These are phyloP conservation scores for Sebastes taczanowskii DNA, from an alignment of 2,797 vertebrate genomes.

Conservation along the genomic window DNA sequence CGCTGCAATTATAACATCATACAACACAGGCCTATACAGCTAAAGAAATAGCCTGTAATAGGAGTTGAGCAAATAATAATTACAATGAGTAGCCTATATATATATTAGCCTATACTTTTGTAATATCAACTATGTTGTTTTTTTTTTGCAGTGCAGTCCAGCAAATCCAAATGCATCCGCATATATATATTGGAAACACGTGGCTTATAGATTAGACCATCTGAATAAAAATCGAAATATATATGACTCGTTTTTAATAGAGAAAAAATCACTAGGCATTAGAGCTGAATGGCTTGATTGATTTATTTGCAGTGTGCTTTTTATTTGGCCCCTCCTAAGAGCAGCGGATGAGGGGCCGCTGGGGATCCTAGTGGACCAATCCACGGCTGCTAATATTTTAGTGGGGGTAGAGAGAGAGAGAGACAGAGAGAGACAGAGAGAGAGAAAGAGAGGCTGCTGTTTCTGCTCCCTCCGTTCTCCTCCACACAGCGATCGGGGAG, in stretches of 20 bases:
- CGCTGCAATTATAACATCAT: background rate
- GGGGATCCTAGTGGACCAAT: conserved; percentile 76
- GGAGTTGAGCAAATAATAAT: too few species aligned
- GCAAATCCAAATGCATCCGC: background rate
- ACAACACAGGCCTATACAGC: background rate
- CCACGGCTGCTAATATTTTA: conserved; percentile 63
- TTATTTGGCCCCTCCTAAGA: conserved; percentile 71
- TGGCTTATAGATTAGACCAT: background rate
- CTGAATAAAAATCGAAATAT: background rate
- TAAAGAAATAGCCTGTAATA: background rate
- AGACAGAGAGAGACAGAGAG: background rate
- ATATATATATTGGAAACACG: background rate
- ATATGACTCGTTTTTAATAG: background rate
- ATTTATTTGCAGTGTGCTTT: conserved; percentile 12
- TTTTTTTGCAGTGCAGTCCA: background rate
- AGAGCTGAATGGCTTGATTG: background rate
- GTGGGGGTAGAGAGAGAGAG: conserved; percentile 51
- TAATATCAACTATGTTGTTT: too few species aligned
- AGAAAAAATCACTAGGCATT: background rate
- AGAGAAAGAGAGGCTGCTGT: conserved; percentile 32
- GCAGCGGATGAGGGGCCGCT: conserved; percentile 43
- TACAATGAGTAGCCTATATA: background rate
- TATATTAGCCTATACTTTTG: background rate
- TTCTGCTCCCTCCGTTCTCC: conserved; percentile 47
- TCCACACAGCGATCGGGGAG: conserved; percentile 54